Conservation (phyloP, 2,113 vertebrate genomes). For the Oreocharis arfaki region DNA sequence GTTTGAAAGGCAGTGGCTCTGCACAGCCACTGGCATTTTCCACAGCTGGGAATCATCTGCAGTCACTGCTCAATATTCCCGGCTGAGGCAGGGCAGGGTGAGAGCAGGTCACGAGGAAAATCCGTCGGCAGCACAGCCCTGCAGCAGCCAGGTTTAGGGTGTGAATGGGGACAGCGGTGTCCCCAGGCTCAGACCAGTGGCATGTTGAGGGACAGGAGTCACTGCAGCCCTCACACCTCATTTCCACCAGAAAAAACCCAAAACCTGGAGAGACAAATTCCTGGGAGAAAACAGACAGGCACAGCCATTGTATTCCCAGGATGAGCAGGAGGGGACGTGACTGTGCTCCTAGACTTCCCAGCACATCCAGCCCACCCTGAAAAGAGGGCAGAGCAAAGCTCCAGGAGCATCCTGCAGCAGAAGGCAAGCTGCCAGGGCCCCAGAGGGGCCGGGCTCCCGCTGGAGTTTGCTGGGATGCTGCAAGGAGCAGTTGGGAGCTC, state of each 20-base stretch:
- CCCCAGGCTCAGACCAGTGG: background rate
- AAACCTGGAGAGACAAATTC: background rate
- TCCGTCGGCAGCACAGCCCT: background rate
- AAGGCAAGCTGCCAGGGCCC: background rate
- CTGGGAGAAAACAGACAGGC: background rate
- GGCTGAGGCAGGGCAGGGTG: background rate
- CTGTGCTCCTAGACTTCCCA: background rate
- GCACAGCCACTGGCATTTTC: background rate
- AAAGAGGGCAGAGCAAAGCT: background rate
- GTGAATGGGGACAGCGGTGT: background rate
- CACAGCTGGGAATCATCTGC: background rate
- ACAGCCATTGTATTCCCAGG: background rate
- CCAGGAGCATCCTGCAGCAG: accelerated
- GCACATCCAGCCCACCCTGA: background rate
- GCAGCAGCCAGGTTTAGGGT: background rate
- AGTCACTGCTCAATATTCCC: accelerated
- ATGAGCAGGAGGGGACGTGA: accelerated
- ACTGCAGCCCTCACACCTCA: background rate
- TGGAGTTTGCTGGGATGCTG: background rate
- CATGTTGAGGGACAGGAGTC: background rate
- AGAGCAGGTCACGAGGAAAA: background rate
- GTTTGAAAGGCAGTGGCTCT: background rate
- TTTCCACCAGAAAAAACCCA: background rate
- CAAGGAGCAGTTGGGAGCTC: background rate
- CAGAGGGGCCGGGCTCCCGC: accelerated